Conservation (phyloP, 23 tunicate genomes). For the Trididemnum nubilum region DNA sequence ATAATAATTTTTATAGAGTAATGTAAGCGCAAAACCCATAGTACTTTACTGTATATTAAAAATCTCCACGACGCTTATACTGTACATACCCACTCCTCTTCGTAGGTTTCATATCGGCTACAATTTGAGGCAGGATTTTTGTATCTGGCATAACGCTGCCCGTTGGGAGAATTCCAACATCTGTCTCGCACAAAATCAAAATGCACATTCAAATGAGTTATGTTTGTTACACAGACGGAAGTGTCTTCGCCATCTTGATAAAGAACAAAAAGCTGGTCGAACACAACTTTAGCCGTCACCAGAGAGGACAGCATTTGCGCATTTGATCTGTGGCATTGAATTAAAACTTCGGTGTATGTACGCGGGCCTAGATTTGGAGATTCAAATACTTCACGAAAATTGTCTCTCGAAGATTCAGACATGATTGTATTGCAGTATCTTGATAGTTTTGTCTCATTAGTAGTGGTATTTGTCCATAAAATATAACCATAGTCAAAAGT, state of each 20-base stretch:
- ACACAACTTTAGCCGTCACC: background rate
- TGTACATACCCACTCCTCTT: background rate
- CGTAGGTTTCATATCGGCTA: background rate
- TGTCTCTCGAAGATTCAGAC: background rate
- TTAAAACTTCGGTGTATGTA: background rate
- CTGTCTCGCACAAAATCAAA: background rate
- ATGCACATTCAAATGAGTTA: background rate
- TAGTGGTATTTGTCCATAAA: slow-evolving; percentile 9
- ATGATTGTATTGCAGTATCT: background rate
- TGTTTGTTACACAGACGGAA: background rate
- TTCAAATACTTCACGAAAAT: background rate
- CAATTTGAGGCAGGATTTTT: background rate
- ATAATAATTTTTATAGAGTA: no score
- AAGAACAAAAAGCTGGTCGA: slow-evolving; percentile 15
- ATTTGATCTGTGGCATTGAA: slow-evolving; percentile 9
- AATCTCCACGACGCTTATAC: no score
- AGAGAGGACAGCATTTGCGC: background rate
- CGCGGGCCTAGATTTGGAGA: background rate
- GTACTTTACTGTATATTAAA: no score
- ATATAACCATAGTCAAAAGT: slow-evolving; percentile 12
- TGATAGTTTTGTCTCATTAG: background rate
- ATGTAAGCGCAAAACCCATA: no score
- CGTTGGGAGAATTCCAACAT: background rate
- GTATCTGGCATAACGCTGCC: background rate
- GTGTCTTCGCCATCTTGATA: background rate